These are phyloP conservation scores for Dendrolimus pini DNA, from an alignment of 2,888 invertebrate species.

Conservation along the genomic window DNA sequence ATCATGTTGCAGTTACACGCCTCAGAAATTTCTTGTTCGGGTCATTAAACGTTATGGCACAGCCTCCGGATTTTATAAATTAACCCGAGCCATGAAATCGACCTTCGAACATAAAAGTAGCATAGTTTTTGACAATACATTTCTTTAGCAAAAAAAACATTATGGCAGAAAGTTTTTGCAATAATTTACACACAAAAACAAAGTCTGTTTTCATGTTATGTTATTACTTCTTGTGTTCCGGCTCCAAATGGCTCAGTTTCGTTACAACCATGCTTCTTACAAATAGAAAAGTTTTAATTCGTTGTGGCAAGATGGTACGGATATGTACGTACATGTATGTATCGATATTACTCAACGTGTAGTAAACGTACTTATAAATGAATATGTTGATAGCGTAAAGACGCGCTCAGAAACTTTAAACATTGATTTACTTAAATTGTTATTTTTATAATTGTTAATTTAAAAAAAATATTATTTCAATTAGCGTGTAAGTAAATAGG, in stretches of 20 bases:
- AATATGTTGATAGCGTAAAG: no score
- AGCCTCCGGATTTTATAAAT: slow-evolving; percentile 20
- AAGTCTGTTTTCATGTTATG: slow-evolving; percentile 31
- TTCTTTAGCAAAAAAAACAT: slow-evolving; percentile 24
- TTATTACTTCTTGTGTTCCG: slow-evolving; percentile 33
- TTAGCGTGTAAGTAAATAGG: no score
- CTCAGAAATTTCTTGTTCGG: slow-evolving; percentile 18
- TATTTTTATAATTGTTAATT: no score
- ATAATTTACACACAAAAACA: slow-evolving; percentile 39
- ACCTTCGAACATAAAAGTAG: slow-evolving; percentile 13
- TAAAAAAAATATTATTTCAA: no score
- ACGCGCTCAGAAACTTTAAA: no score
- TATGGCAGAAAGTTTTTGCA: slow-evolving; percentile 27
- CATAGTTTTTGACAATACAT: slow-evolving; percentile 18
- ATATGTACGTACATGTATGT: no score
- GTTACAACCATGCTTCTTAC: slow-evolving; percentile 39
- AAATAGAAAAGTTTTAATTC: slow-evolving; percentile 62
- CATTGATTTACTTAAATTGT: no score
- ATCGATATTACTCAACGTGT: no score
- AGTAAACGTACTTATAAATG: no score
- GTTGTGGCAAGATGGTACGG: slow-evolving; percentile 26
- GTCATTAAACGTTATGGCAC: slow-evolving; percentile 22
- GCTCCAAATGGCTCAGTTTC: slow-evolving; percentile 26
- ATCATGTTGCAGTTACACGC: slow-evolving; percentile 10
- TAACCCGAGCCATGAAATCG: slow-evolving; percentile 15